Base-by-base conservation (phyloP, 2,797 vertebrate genomes). In the Sebastes kiyomatsui region DNA sequence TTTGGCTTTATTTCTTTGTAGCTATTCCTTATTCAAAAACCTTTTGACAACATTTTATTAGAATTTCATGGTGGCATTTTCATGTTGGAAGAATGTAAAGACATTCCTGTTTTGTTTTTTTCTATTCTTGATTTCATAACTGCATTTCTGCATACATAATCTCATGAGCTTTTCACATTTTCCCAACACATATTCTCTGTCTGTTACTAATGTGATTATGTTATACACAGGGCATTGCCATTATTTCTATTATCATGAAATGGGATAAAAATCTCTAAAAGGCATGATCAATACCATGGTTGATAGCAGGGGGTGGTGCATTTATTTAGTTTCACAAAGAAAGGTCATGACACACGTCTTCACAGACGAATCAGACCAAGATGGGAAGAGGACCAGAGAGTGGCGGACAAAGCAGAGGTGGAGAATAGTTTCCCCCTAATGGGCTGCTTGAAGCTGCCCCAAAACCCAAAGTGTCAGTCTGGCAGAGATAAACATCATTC, bases 361-460 rank as follows among this genome's bases (percentile, higher is more conserved):
- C 64, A 73, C 67, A 74, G 79, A 81, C 8, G n/a, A 76, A 83
- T 85, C 69, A 80, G 75, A 80, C 68, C 73, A 71, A 72, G 62
- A 71, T 81, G 86, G 75, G 23, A 67, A 81, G 58, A 66, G 55
- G 61, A 75, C 22, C 8, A 9, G 33, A 79, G 79, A 77, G 62
- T 69, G 58, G 75, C 75, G 61, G 72, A 82, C 75, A 88, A 84
- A 88, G 83, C 77, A 79, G 73, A 89, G 80, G 87, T 79, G 87
- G 88, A 90, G 83, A 89, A 70, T 88, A 95, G 95, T 93, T 97
- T 96, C 90, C 94, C 83, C 83, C 95, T 97, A 97, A 97, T 97
- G 96, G 96, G 95, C 95, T 95, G 80, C 93, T 94, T 96, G 95
- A 96, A 94, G 95, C 95, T 84, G 93, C 93, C 94, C 95, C 78